Base-by-base conservation (phyloP, 1,140 invertebrate species). In the Antheraea mylitta region DNA sequence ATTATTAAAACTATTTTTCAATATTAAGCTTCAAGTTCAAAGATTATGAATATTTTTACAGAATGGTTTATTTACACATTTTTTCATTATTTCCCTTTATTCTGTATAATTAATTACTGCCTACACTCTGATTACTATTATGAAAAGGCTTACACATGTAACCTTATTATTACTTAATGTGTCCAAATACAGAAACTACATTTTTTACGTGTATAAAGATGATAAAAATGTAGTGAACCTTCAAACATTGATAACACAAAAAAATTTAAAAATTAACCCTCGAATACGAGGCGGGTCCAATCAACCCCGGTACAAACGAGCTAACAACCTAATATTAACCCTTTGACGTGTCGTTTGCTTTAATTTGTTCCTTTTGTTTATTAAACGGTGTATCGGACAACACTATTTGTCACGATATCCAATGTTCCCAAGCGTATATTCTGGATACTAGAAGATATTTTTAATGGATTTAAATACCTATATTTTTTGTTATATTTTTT, bases 291-390 rank as follows among this genome's bases (percentile, higher is more conserved):
- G 16, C 42, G 65, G 61, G 60, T 69, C 69, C 18, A 60, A 69
- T 72, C 70, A 70, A 6, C 67, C 65, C 66, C 64, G 64, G 71
- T 73, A 67, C 69, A 72, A 81, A 68, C 73, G 75, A 64, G 63
- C 58, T 72, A 70, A 78, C 81, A 80, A 76, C 75, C 79, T 68
- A 38, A 48, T 72, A 78, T 89, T 91, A 91, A 89, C 89, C 89
- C 87, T 89, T 89, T 91, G 82, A 89, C 86, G 83, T 87, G 86
- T 89, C 82, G 81, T 80, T 72, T 75, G 76, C 66, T 78, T 81
- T 89, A 91, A 89, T 91, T 87, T 72, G 69, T 71, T 82, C 79
- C 76, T 72, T 72, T 81, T 85, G 81, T 83, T 89, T 85, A 84
- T 86, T 87, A 82, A 85, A 86, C 79, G 74, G 73, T 71, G 85